Conservation (phyloP, 2,113 vertebrate species). For the Dasypus novemcinctus region DNA sequence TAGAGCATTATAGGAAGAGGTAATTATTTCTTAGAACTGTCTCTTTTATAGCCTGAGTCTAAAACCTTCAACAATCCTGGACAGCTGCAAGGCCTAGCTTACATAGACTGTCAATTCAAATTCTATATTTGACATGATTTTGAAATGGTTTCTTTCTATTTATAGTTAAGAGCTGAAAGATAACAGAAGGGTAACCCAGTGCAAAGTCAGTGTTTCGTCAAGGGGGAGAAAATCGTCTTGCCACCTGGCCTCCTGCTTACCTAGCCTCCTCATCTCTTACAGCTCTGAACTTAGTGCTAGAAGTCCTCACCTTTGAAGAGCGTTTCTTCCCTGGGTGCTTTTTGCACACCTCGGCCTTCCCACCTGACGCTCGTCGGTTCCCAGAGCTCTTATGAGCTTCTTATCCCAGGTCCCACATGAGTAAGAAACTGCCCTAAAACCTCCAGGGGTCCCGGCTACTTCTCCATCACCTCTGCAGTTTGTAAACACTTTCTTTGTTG, state of each 20-base stretch:
- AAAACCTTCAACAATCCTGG: not conserved
- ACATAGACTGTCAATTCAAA: not conserved
- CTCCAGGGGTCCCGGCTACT: not conserved
- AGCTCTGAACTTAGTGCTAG: not conserved
- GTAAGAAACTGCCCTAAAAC: not conserved
- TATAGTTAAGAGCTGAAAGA: not conserved
- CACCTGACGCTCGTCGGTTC: too few species aligned
- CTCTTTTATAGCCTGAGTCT: not conserved
- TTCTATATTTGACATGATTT: conserved; percentile 10
- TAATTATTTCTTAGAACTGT: conserved; percentile 43
- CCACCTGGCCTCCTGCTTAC: not conserved
- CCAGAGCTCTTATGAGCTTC: not conserved
- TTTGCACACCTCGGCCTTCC: not conserved
- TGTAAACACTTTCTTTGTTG: not conserved
- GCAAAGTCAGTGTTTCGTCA: not conserved
- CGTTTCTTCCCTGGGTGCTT: not conserved
- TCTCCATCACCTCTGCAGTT: not conserved
- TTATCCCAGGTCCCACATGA: not conserved
- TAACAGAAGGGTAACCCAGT: not conserved
- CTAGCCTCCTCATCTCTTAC: not conserved
- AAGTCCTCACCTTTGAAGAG: not conserved
- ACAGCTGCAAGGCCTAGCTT: not conserved
- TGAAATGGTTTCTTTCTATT: not conserved
- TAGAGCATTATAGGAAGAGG: not conserved
- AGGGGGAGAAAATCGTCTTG: not conserved